phyloP scores from a whole-genome alignment of 2,888 invertebrate species.

The Zygaena filipendulae region DNA sequence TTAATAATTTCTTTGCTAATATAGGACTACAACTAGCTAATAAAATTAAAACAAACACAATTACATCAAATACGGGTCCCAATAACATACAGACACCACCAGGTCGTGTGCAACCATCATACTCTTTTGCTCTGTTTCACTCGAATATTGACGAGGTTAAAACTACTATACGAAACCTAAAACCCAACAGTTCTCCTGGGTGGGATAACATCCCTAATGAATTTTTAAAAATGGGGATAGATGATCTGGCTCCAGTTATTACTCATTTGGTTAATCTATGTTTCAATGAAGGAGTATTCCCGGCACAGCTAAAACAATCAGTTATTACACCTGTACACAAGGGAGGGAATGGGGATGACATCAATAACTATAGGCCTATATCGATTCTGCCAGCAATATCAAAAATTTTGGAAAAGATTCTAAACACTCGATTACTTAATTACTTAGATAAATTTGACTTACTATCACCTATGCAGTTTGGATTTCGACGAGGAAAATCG shows the following conservation, averaged over 20 bases:
- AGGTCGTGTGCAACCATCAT: too few species aligned
- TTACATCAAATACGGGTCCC: background rate
- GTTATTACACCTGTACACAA: constrained; percentile 13
- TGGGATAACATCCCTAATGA: background rate
- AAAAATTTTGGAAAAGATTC: constrained; percentile 5
- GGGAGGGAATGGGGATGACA: constrained; percentile 7
- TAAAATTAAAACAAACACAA: background rate
- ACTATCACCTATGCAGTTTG: constrained; percentile 2
- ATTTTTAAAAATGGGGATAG: background rate
- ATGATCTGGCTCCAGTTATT: background rate
- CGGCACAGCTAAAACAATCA: background rate
- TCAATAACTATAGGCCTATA: constrained; percentile 12
- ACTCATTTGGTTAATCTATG: background rate
- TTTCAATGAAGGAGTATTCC: constrained; percentile 1
- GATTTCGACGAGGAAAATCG: constrained; percentile 2
- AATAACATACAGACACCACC: background rate
- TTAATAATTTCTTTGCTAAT: constrained; percentile 3
- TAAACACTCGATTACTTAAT: constrained; percentile 2
- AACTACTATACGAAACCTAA: constrained; percentile 3
- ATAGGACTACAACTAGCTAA: constrained; percentile 2
- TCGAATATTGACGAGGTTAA: constrained; percentile 7
- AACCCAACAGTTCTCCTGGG: constrained; percentile 2
- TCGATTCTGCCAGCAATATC: constrained; percentile 6
- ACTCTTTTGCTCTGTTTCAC: constrained; percentile 4
- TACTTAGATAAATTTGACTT: constrained; percentile 2